phyloP scores from a whole-genome alignment of 1,140 invertebrate genomes.

The Sweltsa coloradensis region DNA sequence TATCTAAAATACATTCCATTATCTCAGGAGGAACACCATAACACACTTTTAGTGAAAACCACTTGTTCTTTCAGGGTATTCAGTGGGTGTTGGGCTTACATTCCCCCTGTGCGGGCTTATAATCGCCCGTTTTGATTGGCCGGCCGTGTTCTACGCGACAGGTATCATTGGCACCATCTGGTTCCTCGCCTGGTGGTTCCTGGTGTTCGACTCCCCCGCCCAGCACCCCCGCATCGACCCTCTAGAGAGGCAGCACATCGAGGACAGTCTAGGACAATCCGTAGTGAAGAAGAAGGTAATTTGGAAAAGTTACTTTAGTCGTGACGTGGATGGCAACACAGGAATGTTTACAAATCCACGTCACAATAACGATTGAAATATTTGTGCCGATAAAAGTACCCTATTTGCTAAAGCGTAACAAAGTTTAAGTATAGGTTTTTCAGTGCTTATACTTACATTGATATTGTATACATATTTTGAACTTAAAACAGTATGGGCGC shows the following conservation, averaged over 20 bases:
- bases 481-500: no score
- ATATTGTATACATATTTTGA: no score
- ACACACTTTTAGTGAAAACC: not conserved
- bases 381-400: no score
- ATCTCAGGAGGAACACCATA: no score
- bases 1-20: no score
- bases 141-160: constrained; percentile 57
- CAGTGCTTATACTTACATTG: no score
- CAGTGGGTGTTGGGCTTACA: constrained; percentile 54
- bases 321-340: no score
- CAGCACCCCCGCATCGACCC: constrained; percentile 63
- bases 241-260: constrained; percentile 50
- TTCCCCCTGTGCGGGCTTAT: constrained; percentile 55
- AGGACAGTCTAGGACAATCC: constrained; percentile 26
- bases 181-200: constrained; percentile 61
- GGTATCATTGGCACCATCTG: constrained; percentile 50
- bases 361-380: no score
- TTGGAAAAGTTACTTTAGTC: no score
- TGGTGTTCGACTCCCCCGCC: constrained; percentile 62
- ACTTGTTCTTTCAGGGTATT: constrained; percentile 36
- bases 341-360: no score
- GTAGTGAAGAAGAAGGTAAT: constrained; percentile 1
- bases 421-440: no score
- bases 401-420: no score
- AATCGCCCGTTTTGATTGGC: constrained; percentile 54